Conservation (phyloP, 2,888 invertebrate genomes). For the Malacosoma neustria region DNA sequence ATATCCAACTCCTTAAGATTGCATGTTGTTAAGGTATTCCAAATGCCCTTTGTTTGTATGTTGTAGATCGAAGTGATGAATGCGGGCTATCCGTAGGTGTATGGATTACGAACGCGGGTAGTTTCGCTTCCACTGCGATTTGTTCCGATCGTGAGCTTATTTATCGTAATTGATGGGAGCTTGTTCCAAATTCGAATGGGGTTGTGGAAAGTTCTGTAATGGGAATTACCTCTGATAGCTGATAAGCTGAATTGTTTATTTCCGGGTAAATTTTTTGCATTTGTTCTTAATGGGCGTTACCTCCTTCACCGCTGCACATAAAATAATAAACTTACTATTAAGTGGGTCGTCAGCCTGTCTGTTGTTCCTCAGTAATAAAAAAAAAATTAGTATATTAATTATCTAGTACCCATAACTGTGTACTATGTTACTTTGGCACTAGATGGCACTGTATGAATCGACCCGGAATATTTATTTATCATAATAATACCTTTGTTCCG, state of each 20-base stretch:
- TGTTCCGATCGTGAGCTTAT: slow-evolving; percentile 67
- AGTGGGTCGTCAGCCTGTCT: no score
- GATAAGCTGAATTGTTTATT: not conserved
- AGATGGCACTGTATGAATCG: no score
- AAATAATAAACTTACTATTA: no score
- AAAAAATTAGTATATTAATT: no score
- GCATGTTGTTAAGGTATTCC: slow-evolving; percentile 60
- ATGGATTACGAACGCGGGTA: not conserved
- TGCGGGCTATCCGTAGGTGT: slow-evolving; percentile 42
- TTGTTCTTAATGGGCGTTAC: no score
- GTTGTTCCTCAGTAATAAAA: no score
- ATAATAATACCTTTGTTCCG: no score
- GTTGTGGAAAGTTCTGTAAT: slow-evolving; percentile 10
- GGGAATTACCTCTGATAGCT: not conserved
- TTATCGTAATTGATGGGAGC: slow-evolving; percentile 52
- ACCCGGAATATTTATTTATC: no score
- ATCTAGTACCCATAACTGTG: no score
- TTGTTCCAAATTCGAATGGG: slow-evolving; percentile 23
- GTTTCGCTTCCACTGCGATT: slow-evolving; percentile 72
- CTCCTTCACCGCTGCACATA: no score
- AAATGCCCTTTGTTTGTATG: slow-evolving; percentile 58
- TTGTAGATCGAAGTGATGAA: slow-evolving; percentile 67
- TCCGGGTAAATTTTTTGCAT: no score
- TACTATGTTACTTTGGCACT: no score
- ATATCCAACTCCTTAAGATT: slow-evolving; percentile 23